A percentile compares a stretch with the other conserved stretches of the same genome.
Conservation (phyloP, 2,888 invertebrate species). For the Apodemia zela region DNA sequence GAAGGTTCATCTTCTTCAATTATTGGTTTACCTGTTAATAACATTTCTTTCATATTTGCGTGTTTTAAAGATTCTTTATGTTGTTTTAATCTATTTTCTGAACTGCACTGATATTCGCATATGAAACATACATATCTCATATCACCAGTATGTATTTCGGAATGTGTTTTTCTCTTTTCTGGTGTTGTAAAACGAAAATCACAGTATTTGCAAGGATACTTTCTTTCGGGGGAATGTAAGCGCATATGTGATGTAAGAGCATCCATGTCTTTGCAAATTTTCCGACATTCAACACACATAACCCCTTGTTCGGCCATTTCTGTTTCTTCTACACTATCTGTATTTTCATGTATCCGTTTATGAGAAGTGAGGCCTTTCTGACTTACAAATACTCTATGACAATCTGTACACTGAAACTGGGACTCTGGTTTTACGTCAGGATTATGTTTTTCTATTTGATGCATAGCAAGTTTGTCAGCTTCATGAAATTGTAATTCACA, state of each 20-base stretch:
- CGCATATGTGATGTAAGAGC: conserved; percentile 66
- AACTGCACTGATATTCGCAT: conserved; percentile 70
- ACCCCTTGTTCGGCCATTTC: conserved; percentile 52
- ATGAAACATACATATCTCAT: conserved; percentile 74
- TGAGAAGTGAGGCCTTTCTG: conserved; percentile 66
- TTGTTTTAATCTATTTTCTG: conserved; percentile 60
- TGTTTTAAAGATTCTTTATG: conserved; percentile 67
- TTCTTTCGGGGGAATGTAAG: conserved; percentile 61
- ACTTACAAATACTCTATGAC: conserved; percentile 62
- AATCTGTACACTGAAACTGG: conserved; percentile 65
- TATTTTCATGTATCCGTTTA: conserved; percentile 59
- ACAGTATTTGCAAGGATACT: conserved; percentile 69
- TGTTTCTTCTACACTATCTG: conserved; percentile 45
- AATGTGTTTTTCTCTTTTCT: conserved; percentile 61
- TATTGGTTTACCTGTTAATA: conserved; percentile 55
- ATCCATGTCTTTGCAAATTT: conserved; percentile 63
- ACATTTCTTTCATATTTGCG: conserved; percentile 61
- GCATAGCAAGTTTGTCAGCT: conserved; percentile 64
- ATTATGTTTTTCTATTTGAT: conserved; percentile 62
- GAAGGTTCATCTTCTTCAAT: conserved; percentile 45
- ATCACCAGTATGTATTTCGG: conserved; percentile 67
- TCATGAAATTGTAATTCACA: conserved; percentile 66
- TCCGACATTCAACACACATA: conserved; percentile 68
- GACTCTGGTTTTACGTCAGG: conserved; percentile 55
- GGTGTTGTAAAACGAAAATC: conserved; percentile 68